These are phyloP conservation scores for Clarias magur DNA, from an alignment of 2,113 vertebrate species.

Conservation along the genomic window DNA sequence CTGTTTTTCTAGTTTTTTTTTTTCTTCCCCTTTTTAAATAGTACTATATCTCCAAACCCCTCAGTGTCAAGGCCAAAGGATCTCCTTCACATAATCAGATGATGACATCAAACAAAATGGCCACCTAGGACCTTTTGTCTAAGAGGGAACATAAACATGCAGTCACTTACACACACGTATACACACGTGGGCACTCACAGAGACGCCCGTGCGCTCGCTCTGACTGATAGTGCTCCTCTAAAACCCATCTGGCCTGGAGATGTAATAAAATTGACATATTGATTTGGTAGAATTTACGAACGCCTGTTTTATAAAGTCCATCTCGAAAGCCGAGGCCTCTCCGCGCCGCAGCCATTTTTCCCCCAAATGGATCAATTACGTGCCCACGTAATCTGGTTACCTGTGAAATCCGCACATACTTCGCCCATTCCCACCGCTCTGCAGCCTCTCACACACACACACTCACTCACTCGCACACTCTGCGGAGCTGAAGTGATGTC, in stretches of 20 bases:
- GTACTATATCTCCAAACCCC: neutral
- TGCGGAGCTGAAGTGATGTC: conserved; percentile 11
- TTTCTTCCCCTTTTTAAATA: neutral
- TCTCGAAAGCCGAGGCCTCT: conserved; percentile 95
- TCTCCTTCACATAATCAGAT: conserved; percentile 42
- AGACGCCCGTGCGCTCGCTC: conserved; percentile 55
- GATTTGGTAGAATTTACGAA: conserved; percentile 99
- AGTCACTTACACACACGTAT: conserved; percentile 55
- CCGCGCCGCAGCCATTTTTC: conserved; percentile 95
- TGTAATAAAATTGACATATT: conserved; percentile 99
- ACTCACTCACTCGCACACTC: conserved; percentile 54
- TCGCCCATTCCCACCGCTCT: conserved; percentile 93
- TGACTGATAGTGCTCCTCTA: conserved; percentile 87
- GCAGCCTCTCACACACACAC: conserved; percentile 89
- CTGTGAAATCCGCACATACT: conserved; percentile 99
- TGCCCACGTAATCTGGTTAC: conserved; percentile 99
- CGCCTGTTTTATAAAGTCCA: conserved; percentile 99
- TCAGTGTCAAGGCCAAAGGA: neutral
- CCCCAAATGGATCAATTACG: conserved; percentile 99
- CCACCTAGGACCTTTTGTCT: conserved; percentile 62
- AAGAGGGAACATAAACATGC: conserved; percentile 54
- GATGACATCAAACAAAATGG: conserved; percentile 63
- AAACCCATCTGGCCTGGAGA: conserved; percentile 95
- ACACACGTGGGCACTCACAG: conserved; percentile 50
- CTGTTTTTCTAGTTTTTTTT: neutral